Conservation (phyloP, 2,113 vertebrate genomes). For the Nesoenas mayeri region DNA sequence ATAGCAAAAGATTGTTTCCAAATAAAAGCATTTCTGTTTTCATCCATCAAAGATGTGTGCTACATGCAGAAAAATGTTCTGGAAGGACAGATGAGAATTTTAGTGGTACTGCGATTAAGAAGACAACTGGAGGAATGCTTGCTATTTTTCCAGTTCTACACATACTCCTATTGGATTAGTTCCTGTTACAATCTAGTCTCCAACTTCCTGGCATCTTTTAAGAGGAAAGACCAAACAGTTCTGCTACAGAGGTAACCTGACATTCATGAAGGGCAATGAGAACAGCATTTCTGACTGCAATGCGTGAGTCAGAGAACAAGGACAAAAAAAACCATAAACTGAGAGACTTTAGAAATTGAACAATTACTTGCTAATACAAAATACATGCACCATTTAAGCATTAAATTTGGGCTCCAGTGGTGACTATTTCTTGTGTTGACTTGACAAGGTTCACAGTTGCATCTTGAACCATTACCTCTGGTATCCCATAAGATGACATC, state of each 20-base stretch:
- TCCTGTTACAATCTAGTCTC: background rate
- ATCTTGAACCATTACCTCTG: background rate
- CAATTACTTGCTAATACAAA: background rate
- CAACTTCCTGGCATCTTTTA: background rate
- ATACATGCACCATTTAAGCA: background rate
- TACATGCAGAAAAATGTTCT: background rate
- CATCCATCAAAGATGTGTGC: rapidly evolving
- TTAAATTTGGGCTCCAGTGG: background rate
- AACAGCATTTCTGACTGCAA: background rate
- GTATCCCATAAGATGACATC: background rate
- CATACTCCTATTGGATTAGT: background rate
- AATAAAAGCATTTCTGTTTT: background rate
- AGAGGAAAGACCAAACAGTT: background rate
- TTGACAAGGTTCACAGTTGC: background rate
- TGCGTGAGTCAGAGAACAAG: background rate
- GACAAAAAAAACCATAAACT: background rate
- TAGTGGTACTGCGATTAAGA: background rate
- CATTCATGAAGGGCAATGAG: background rate
- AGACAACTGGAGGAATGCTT: background rate
- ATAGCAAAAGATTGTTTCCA: background rate
- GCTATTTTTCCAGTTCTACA: background rate
- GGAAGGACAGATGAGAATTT: background rate
- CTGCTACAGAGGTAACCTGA: background rate
- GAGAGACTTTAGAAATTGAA: background rate
- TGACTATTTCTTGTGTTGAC: background rate